Percentiles rank a stretch among this genome's conserved stretches.
Conservation (phyloP, 2,888 invertebrate species). For the Pasiphila rectangulata region DNA sequence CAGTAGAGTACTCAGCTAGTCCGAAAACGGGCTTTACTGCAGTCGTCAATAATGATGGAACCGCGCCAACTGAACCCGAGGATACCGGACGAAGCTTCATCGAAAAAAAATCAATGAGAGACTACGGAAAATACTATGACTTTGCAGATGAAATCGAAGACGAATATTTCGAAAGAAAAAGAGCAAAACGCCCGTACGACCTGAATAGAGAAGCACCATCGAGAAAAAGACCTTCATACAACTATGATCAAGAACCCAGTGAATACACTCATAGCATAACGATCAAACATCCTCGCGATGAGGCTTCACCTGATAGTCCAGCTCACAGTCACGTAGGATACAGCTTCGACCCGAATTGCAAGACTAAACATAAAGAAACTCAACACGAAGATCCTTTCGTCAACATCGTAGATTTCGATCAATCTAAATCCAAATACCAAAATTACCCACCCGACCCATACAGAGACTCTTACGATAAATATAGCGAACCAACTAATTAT, state of each 20-base stretch:
- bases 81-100: slow-evolving; percentile 39
- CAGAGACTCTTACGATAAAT: slow-evolving; percentile 60
- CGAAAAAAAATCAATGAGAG: slow-evolving; percentile 61
- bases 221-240: slow-evolving; percentile 56
- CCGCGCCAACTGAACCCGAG: slow-evolving; percentile 25
- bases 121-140: slow-evolving; percentile 63
- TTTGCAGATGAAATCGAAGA: slow-evolving; percentile 57
- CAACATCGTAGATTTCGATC: slow-evolving; percentile 51
- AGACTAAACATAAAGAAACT: slow-evolving; percentile 63
- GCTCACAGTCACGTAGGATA: slow-evolving; percentile 64
- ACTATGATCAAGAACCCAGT: slow-evolving; percentile 60
- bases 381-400: slow-evolving; percentile 47
- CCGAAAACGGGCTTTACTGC: slow-evolving; percentile 81
- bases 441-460: slow-evolving; percentile 46
- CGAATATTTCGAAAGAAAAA: slow-evolving; percentile 55
- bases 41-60: slow-evolving; percentile 77
- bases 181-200: slow-evolving; percentile 52
- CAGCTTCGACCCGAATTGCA: slow-evolving; percentile 63
- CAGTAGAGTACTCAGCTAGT: slow-evolving; percentile 82
- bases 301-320: slow-evolving; percentile 46
- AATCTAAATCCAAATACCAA: slow-evolving; percentile 55
- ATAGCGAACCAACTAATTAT: slow-evolving; percentile 51
- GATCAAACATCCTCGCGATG: slow-evolving; percentile 65
- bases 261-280: slow-evolving; percentile 67
- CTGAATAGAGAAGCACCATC: slow-evolving; percentile 49